Evolutionary conservation across 2,113 vertebrate species (phyloP).

Genomic region (Anseranas semipalmata): DNA sequence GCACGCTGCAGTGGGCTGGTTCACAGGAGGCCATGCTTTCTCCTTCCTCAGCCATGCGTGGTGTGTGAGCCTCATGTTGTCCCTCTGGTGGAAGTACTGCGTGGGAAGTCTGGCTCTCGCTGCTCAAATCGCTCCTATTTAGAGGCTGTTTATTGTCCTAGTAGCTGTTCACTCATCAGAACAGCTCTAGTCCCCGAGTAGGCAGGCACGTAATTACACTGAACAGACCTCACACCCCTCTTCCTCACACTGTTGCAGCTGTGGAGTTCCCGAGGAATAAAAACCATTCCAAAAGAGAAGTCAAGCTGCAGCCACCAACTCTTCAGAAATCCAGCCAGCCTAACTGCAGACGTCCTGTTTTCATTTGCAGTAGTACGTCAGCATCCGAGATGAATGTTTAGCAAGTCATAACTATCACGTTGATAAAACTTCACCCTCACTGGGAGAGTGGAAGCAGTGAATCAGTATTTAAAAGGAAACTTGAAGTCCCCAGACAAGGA

Average conservation of each 20-base stretch:
- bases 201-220: not conserved
- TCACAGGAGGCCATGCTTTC: accelerated
- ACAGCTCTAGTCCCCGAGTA: accelerated
- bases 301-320: not conserved
- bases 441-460: not conserved
- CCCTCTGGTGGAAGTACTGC: not conserved
- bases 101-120: not conserved
- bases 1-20: not conserved
- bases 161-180: not conserved
- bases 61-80: accelerated
- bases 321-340: not conserved
- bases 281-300: not conserved
- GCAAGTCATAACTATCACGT: not conserved
- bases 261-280: not conserved
- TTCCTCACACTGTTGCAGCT: not conserved
- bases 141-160: not conserved
- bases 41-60: accelerated
- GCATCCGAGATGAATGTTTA: not conserved
- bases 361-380: not conserved
- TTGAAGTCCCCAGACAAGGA: not conserved
- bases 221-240: not conserved
- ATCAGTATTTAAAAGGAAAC: not conserved
- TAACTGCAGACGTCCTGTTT: not conserved
- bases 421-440: not conserved
- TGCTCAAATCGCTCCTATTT: not conserved